phyloP scores from a whole-genome alignment of 2,113 vertebrate species.

The Charadrius vociferus region DNA sequence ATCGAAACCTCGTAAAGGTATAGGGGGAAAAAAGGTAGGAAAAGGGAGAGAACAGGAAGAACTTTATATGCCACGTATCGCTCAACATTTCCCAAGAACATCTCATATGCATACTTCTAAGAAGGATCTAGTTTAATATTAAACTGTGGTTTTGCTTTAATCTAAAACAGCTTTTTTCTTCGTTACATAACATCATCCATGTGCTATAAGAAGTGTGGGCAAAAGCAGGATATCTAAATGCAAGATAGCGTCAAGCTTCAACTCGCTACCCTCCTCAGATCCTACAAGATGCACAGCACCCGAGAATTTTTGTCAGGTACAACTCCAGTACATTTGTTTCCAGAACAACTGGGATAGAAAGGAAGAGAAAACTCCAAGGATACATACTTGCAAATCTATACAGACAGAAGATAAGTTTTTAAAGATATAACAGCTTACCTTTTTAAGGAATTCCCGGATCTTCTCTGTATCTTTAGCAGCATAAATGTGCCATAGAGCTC shows the following conservation, averaged over 20 bases:
- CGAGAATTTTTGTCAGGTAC: background rate
- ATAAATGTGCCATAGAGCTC: conserved; percentile 84
- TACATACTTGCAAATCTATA: background rate
- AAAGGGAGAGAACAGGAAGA: background rate
- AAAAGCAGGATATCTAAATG: background rate
- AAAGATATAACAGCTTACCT: conserved; percentile 29
- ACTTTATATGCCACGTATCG: background rate
- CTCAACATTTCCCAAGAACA: background rate
- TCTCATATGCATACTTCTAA: background rate
- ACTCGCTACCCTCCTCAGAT: background rate
- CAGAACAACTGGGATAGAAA: background rate
- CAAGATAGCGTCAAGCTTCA: background rate
- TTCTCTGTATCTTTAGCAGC: conserved; percentile 85
- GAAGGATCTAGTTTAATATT: background rate
- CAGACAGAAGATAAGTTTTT: background rate
- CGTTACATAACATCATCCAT: background rate
- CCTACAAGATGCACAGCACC: background rate
- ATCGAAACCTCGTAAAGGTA: background rate
- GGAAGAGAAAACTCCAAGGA: background rate
- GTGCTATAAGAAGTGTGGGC: too few relatives aligned
- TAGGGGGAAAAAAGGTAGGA: background rate
- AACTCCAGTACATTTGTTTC: background rate
- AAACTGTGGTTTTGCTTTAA: background rate
- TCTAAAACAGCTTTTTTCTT: background rate
- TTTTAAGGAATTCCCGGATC: conserved; percentile 82